Base-by-base conservation (phyloP, 2,797 vertebrate genomes). In the Melanotaenia trifasciata region DNA sequence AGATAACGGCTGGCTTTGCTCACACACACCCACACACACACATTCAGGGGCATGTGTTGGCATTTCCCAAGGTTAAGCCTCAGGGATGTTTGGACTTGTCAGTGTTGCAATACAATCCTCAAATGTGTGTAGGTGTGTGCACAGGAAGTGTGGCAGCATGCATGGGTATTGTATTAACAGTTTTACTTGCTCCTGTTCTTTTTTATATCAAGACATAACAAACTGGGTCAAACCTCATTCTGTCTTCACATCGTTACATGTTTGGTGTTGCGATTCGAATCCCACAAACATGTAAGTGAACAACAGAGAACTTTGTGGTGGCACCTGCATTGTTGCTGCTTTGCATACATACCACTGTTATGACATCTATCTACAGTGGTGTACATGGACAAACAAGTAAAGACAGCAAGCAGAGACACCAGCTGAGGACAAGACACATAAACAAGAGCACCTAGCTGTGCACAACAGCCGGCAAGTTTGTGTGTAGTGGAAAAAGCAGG, bases 41-140 rank as follows among this genome's bases (percentile, higher is more conserved):
- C 50, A 80, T 45, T 63, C 58, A 81, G 40, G 71, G 79, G 69
- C 81, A 87, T 92, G 91, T 89, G 76, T 83, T 87, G 83, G 89
- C 89, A 90, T 92, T 89, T 87, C 87, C 88, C 86, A 83, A 89
- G 87, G 83, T 90, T 90, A 82, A 84, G 85, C 81, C 84, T 84
- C 58, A 9, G 85, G 83, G 84, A 81, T 92, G 92, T 94, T 92
- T 90, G 84, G 85, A 85, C 93, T 91, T 93, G 93, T 92, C 90
- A 85, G 0, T 80, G 81, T 78, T 83, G 81, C 74, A 76, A 64
- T 77, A 18, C 75, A 74, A 67, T 84, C 43, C 64, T 71, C 50
- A 69, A 47, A 80, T 38, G 57, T 58, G 50, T 70, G 36, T 38
- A 33, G 32, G 64, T 62, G 63, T 62, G 58, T 68, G 54, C 32